These are phyloP conservation scores for Sarcophilus harrisii DNA, from an alignment of 2,797 vertebrate genomes.

Conservation along the genomic window DNA sequence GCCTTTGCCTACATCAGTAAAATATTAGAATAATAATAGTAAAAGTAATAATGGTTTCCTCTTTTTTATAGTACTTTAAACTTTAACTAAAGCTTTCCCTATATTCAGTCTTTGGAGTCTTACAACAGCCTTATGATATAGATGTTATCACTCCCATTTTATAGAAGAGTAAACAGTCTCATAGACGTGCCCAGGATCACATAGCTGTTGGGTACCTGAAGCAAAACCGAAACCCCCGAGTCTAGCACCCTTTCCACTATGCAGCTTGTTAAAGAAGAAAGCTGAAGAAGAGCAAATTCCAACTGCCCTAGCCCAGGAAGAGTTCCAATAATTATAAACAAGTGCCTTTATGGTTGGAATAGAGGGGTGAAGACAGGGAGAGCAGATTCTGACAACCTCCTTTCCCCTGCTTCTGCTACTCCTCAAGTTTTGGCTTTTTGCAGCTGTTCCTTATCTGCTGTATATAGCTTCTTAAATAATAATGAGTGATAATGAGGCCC, in stretches of 20 bases:
- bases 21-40: neutral
- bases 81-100: neutral
- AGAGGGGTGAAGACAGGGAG: neutral
- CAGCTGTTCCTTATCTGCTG: neutral
- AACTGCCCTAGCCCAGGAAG: neutral
- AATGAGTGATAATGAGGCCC: neutral
- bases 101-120: neutral
- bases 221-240: neutral
- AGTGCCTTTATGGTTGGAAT: neutral
- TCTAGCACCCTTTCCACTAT: neutral
- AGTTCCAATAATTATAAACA: neutral
- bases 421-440: neutral
- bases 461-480: fast-evolving
- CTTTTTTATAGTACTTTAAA: neutral
- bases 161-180: neutral
- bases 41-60: neutral
- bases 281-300: neutral
- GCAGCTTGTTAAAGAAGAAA: neutral
- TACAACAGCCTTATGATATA: neutral
- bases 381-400: neutral
- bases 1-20: neutral
- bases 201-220: neutral
- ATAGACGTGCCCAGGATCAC: neutral
- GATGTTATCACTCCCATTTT: neutral
- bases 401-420: neutral